phyloP scores from a whole-genome alignment of 2,888 invertebrate species.

The Trisateles emortualis region DNA sequence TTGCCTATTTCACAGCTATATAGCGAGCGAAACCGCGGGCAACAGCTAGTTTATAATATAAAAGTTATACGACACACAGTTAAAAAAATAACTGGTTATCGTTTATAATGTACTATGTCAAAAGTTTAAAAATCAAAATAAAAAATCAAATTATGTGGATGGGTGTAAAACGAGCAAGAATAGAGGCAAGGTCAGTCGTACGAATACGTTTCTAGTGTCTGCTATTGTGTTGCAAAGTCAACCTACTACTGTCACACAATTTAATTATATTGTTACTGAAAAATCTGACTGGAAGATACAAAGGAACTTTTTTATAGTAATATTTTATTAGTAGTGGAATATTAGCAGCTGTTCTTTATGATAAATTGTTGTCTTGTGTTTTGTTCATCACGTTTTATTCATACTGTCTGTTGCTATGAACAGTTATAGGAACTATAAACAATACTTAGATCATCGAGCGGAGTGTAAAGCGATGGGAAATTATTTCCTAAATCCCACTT shows the following conservation, averaged over 20 bases:
- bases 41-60: no score
- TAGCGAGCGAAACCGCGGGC: no score
- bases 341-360: not conserved
- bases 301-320: not conserved
- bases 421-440: not conserved
- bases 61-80: no score
- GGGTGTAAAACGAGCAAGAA: conserved; percentile 31
- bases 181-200: conserved; percentile 39
- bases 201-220: conserved; percentile 21
- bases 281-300: not conserved
- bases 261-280: conserved; percentile 11
- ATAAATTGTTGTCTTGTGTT: not conserved
- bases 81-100: no score
- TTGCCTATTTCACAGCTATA: no score
- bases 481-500: no score
- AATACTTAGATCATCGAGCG: not conserved
- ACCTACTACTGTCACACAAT: conserved; percentile 7
- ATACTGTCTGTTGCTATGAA: not conserved
- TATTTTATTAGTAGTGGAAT: not conserved
- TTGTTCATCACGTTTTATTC: not conserved
- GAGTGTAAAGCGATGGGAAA: not conserved
- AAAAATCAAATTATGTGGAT: conserved; percentile 22
- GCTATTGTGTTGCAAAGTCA: conserved; percentile 9
- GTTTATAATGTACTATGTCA: not conserved
- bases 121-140: conserved; percentile 20